Conservation (phyloP, 2,888 invertebrate genomes). For the Tipula vernalis region DNA sequence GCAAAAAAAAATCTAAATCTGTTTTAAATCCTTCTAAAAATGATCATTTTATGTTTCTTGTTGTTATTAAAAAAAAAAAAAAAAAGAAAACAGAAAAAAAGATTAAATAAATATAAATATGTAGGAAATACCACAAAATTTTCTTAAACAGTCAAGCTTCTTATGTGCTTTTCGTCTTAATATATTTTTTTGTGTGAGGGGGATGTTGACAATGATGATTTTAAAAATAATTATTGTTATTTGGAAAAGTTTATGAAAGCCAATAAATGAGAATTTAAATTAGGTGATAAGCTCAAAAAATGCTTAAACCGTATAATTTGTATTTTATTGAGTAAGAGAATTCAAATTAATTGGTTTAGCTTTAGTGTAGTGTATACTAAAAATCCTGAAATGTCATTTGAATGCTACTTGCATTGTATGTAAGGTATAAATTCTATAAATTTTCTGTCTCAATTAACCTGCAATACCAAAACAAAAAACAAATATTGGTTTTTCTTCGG, state of each 20-base stretch:
- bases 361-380: too few species aligned
- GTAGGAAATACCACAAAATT: not conserved
- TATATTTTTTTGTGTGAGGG: not conserved
- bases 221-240: not conserved
- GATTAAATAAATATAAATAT: not conserved
- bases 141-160: not conserved
- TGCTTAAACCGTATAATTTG: not conserved
- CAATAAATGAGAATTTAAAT: not conserved
- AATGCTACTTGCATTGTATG: too few species aligned
- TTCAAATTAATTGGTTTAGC: not conserved
- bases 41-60: not conserved
- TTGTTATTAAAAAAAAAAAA: not conserved
- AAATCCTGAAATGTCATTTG: too few species aligned
- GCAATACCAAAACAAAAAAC: too few species aligned
- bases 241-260: not conserved
- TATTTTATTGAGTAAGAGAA: not conserved
- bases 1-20: not conserved
- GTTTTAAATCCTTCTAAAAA: not conserved
- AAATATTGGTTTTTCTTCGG: too few species aligned
- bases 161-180: not conserved
- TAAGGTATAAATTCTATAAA: too few species aligned
- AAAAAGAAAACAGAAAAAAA: not conserved
- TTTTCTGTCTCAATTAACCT: too few species aligned
- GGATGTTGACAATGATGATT: not conserved
- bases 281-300: not conserved